Percentiles rank a stretch among this genome's conserved stretches.
Evolutionary conservation across 1,140 invertebrate species (phyloP).

Genomic region (Gonioctena quinquepunctata): DNA sequence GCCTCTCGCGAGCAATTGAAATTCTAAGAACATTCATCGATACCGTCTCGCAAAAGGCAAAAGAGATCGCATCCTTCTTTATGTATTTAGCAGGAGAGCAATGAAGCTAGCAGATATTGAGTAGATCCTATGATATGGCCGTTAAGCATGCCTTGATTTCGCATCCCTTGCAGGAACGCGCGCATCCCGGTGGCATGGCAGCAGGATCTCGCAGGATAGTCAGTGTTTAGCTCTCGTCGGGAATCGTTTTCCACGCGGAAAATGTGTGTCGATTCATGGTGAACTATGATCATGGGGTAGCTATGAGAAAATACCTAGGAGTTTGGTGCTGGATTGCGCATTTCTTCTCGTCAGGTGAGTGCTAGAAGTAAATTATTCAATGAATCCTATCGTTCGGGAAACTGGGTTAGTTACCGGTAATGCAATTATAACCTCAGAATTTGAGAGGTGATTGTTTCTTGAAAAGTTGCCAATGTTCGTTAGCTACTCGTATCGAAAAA

Average conservation of each 20-base stretch:
- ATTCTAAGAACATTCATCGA: not conserved
- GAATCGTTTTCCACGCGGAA: constrained; percentile 11
- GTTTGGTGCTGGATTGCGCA: constrained; percentile 40
- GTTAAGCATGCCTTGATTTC: constrained; percentile 39
- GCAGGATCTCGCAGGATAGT: constrained; percentile 34
- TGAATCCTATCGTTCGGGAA: not conserved
- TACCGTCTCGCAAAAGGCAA: not conserved
- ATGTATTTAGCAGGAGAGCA: constrained; percentile 11
- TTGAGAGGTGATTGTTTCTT: not conserved
- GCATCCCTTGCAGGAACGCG: constrained; percentile 32
- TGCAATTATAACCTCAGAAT: constrained; percentile 21
- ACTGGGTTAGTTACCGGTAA: constrained; percentile 13
- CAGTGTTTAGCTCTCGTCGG: constrained; percentile 34
- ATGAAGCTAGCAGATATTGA: constrained; percentile 23
- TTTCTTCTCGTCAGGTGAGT: constrained; percentile 34
- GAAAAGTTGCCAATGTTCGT: not conserved
- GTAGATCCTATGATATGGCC: constrained; percentile 31
- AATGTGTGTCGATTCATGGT: constrained; percentile 29
- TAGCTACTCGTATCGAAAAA: too few species aligned
- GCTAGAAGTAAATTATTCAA: not conserved
- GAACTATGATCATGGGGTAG: constrained; percentile 37
- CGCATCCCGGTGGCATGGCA: constrained; percentile 40
- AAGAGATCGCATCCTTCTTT: constrained; percentile 3
- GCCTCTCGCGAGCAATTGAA: not conserved
- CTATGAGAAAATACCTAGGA: constrained; percentile 32